Percentiles rank a stretch among this genome's conserved stretches.
Conservation (phyloP, 1,140 invertebrate species). For the Conus betulinus region DNA sequence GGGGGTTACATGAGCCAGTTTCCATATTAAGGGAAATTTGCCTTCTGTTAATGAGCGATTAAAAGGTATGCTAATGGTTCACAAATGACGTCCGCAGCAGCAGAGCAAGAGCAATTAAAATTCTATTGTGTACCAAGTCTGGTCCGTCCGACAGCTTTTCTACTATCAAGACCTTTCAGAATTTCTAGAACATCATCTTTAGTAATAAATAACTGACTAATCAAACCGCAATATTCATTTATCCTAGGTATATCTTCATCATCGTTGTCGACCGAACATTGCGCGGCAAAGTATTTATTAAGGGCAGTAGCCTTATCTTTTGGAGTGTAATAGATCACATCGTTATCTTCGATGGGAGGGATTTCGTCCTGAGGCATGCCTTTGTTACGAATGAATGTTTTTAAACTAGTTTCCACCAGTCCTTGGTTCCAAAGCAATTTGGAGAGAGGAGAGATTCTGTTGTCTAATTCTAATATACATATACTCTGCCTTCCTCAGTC, state of each 20-base stretch:
- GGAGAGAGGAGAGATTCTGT: background rate
- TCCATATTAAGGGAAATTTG: background rate
- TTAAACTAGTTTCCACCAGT: background rate
- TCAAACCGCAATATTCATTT: background rate
- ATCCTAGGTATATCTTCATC: background rate
- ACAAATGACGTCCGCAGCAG: background rate
- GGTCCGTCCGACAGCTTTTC: background rate
- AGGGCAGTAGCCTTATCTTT: background rate
- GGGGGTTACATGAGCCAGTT: background rate
- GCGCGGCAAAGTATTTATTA: background rate
- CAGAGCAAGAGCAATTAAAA: no score
- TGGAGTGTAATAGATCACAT: background rate
- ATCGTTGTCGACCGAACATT: background rate
- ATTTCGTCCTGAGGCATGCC: background rate
- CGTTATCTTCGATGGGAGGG: background rate
- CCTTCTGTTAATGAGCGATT: background rate
- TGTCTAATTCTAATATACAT: no score
- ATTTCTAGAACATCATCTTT: background rate
- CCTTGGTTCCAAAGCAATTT: background rate
- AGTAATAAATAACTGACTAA: background rate
- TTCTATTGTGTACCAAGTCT: background rate
- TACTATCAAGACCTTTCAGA: background rate
- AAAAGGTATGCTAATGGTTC: background rate
- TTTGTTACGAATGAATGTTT: background rate
- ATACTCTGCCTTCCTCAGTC: no score